Conservation (phyloP, 2,888 invertebrate species). For the Xylota segnis region DNA sequence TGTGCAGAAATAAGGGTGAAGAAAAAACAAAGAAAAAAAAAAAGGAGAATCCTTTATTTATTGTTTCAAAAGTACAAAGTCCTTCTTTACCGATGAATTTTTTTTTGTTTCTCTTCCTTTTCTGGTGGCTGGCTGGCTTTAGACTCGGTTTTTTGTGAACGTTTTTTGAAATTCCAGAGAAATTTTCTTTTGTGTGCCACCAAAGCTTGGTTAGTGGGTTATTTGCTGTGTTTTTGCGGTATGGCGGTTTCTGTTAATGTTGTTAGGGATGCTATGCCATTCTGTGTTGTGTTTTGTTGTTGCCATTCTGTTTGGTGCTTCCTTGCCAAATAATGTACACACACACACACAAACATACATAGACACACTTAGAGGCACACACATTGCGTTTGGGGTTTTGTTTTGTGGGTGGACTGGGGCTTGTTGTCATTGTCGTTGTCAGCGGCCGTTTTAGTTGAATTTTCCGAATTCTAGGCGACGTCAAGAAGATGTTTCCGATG, state of each 20-base stretch:
- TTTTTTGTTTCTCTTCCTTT: constrained; percentile 62
- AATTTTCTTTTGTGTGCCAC: constrained; percentile 76
- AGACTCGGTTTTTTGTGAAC: neutral
- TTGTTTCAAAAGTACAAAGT: constrained; percentile 75
- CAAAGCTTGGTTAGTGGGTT: constrained; percentile 75
- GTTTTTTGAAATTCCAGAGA: constrained; percentile 60
- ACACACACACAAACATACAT: too few species aligned
- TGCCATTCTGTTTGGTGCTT: constrained; percentile 61
- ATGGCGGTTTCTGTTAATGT: constrained; percentile 76
- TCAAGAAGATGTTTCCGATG: constrained; percentile 75
- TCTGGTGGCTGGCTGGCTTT: constrained; percentile 56
- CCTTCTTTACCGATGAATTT: constrained; percentile 68
- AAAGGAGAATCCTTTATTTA: constrained; percentile 61
- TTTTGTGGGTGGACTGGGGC: constrained; percentile 54
- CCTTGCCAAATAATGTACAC: constrained; percentile 67
- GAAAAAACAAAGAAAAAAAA: constrained; percentile 12
- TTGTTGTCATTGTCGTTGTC: constrained; percentile 75
- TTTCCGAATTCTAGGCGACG: constrained; percentile 72
- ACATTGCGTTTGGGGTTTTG: constrained; percentile 65
- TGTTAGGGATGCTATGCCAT: constrained; percentile 73
- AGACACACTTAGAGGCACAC: too few species aligned
- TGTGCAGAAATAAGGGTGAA: constrained; percentile 35
- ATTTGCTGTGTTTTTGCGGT: constrained; percentile 76
- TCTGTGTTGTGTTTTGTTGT: constrained; percentile 69
- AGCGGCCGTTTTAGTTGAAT: constrained; percentile 75